Evolutionary conservation across 1,140 invertebrate species (phyloP).

Genomic region (Euura lappo): DNA sequence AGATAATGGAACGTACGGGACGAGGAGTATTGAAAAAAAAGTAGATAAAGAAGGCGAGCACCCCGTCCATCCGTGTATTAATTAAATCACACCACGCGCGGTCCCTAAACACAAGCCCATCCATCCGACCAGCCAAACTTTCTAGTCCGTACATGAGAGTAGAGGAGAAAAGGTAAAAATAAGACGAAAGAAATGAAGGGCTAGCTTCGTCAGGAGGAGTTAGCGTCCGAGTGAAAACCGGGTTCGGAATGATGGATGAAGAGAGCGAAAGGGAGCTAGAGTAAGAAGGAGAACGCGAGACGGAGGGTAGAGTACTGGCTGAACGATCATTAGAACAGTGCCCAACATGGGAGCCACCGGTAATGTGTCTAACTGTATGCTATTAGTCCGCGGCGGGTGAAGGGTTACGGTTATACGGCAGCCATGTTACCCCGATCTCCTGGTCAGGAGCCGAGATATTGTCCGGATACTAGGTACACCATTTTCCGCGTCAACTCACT

Average conservation of each 20-base stretch:
- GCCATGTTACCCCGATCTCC: constrained; percentile 31
- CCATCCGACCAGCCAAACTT: not conserved
- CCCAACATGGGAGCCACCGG: constrained; percentile 37
- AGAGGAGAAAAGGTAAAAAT: not conserved
- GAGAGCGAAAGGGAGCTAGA: constrained; percentile 16
- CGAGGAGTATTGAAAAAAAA: not conserved
- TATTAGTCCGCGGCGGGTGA: constrained; percentile 49
- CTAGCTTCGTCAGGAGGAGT: not conserved
- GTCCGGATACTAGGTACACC: constrained; percentile 31
- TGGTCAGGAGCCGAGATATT: constrained; percentile 42
- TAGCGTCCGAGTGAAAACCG: not conserved
- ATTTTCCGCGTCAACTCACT: too few species aligned
- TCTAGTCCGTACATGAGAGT: constrained; percentile 7
- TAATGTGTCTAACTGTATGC: constrained; percentile 46
- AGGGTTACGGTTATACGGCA: constrained; percentile 47
- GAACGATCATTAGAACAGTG: constrained; percentile 32
- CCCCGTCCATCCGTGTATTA: constrained; percentile 8
- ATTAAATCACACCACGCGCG: constrained; percentile 26
- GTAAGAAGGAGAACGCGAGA: not conserved
- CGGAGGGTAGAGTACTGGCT: constrained; percentile 19
- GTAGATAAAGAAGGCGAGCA: not conserved
- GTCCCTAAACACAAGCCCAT: constrained; percentile 11
- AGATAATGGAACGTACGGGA: not conserved
- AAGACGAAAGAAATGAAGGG: constrained; percentile 16
- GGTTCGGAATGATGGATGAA: constrained; percentile 29